Percentiles rank a stretch among this genome's conserved stretches.
Conservation (phyloP, 92 coral and sea anemone species). For the Heliopora coerulea region DNA sequence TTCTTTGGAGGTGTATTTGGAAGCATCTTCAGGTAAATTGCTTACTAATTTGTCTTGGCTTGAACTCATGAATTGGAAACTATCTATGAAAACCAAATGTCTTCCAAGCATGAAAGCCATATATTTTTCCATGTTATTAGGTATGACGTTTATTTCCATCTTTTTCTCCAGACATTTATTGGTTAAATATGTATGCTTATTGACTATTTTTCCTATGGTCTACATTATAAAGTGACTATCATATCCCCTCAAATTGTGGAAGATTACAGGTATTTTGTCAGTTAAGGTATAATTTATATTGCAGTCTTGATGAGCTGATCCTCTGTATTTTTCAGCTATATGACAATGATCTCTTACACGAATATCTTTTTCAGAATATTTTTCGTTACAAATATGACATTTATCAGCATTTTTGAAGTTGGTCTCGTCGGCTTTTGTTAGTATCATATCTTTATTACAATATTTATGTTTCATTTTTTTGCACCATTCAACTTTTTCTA, state of each 20-base stretch:
- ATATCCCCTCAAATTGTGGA: slow-evolving; percentile 34
- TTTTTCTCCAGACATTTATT: not conserved
- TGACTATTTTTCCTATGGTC: slow-evolving; percentile 34
- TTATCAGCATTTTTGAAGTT: slow-evolving; percentile 15
- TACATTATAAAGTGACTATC: slow-evolving; percentile 27
- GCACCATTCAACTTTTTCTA: too few relatives aligned
- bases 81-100: slow-evolving; percentile 14
- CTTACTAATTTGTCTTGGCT: not conserved
- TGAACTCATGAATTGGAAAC: slow-evolving; percentile 34
- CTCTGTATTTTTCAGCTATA: slow-evolving; percentile 36
- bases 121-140: slow-evolving; percentile 40
- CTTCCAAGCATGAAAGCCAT: slow-evolving; percentile 43
- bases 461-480: too few relatives aligned
- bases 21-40: slow-evolving; percentile 7
- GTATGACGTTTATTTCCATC: slow-evolving; percentile 21
- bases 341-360: slow-evolving; percentile 43
- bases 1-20: slow-evolving; percentile 10
- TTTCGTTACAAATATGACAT: slow-evolving; percentile 39
- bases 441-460: not conserved
- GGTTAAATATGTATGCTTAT: too few relatives aligned
- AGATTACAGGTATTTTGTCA: slow-evolving; percentile 29
- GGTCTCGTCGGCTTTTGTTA: slow-evolving; percentile 25
- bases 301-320: slow-evolving; percentile 47
- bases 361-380: slow-evolving; percentile 21
- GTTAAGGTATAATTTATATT: slow-evolving; percentile 8